A percentile compares a stretch with the other conserved stretches of the same genome.
phyloP scores from a whole-genome alignment of 2,113 vertebrate genomes.

The mouse (Mus musculus) region GRCm39 chr13:71400501-71401000 shows the following conservation, averaged over 20 bases:
- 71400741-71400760: background rate
- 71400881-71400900: background rate
- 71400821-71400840: background rate
- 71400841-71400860: background rate
- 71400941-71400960: background rate
- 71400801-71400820: too few species aligned
- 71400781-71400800: background rate
- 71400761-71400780: background rate
- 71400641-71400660: constrained; percentile 1
- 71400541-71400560: constrained; percentile 43
- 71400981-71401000: background rate
- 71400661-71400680: background rate
- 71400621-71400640: background rate
- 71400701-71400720: background rate
- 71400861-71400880: background rate
- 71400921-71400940: background rate
- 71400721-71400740: background rate
- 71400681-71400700: background rate
- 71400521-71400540: background rate
- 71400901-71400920: background rate
- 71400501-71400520: background rate
- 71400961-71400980: constrained; percentile 29
- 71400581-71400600: background rate
- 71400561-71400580: constrained; percentile 7
- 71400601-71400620: background rate